phyloP scores from a whole-genome alignment of 2,797 vertebrate genomes.

The Ammospiza maritima region DNA sequence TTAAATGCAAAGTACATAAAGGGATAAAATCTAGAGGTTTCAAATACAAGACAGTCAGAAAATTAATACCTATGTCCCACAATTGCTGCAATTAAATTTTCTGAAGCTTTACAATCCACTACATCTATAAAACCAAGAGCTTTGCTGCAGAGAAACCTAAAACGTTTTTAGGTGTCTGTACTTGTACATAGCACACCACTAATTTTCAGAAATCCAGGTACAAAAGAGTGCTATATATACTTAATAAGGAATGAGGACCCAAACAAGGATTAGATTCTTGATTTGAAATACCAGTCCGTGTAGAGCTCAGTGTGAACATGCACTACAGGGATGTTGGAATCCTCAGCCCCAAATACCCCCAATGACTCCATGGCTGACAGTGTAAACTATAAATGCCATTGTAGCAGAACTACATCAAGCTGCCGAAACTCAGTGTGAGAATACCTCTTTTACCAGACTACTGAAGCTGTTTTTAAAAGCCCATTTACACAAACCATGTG shows the following conservation, averaged over 20 bases:
- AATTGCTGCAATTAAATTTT: background rate
- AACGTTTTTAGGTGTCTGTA: background rate
- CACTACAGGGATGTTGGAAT: background rate
- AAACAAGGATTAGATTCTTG: background rate
- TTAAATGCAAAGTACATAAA: background rate
- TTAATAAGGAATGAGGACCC: background rate
- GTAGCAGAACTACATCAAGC: background rate
- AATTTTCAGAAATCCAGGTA: background rate
- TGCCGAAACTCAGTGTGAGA: background rate
- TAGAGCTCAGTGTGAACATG: background rate
- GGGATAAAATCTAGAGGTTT: background rate
- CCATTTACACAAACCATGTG: fast-evolving
- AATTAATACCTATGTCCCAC: background rate
- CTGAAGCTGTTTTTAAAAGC: background rate
- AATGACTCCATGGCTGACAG: background rate
- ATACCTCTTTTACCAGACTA: background rate
- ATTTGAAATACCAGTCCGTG: background rate
- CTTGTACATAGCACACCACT: background rate
- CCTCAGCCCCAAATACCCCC: background rate
- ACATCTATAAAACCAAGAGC: background rate
- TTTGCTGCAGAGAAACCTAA: background rate
- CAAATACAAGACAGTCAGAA: background rate
- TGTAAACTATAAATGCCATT: background rate
- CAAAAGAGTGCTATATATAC: background rate
- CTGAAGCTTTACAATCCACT: background rate